Percentiles rank a stretch among this genome's conserved stretches.
phyloP scores from a whole-genome alignment of 2,113 vertebrate species.

The Reinhardtius hippoglossoides region DNA sequence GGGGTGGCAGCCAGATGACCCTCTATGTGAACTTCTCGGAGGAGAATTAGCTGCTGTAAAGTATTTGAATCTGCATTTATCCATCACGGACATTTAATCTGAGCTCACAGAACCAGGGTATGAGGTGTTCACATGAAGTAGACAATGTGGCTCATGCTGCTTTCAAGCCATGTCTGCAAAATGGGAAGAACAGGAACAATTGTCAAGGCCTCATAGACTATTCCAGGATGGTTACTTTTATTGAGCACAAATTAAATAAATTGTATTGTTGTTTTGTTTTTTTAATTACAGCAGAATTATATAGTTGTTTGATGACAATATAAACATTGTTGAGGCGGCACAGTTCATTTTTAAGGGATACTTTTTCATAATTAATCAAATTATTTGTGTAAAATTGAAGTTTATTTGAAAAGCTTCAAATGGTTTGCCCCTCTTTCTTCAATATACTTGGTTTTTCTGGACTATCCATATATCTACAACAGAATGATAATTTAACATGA shows the following conservation, averaged over 20 bases:
- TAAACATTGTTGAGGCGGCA: no score
- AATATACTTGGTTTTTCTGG: not conserved
- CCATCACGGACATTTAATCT: not conserved
- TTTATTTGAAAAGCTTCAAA: no score
- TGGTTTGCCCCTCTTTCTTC: no score
- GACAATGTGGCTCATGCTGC: not conserved
- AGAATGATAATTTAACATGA: not conserved
- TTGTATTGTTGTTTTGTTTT: no score
- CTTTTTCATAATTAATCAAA: no score
- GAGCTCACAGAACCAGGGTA: not conserved
- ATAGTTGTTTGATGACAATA: not conserved
- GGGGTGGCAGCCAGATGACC: slow-evolving; percentile 39
- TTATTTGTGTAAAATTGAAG: no score
- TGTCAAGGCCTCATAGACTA: not conserved
- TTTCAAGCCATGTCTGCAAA: not conserved
- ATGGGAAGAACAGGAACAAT: not conserved
- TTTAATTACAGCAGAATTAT: no score
- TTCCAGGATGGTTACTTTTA: no score
- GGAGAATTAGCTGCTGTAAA: slow-evolving; percentile 41
- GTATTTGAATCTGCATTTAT: slow-evolving; percentile 10
- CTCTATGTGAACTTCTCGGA: slow-evolving; percentile 27
- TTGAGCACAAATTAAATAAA: no score
- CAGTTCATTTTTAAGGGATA: no score
- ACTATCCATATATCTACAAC: not conserved
- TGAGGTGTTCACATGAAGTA: not conserved